phyloP scores from a whole-genome alignment of 2,888 invertebrate species.

The Urechis unicinctus region DNA sequence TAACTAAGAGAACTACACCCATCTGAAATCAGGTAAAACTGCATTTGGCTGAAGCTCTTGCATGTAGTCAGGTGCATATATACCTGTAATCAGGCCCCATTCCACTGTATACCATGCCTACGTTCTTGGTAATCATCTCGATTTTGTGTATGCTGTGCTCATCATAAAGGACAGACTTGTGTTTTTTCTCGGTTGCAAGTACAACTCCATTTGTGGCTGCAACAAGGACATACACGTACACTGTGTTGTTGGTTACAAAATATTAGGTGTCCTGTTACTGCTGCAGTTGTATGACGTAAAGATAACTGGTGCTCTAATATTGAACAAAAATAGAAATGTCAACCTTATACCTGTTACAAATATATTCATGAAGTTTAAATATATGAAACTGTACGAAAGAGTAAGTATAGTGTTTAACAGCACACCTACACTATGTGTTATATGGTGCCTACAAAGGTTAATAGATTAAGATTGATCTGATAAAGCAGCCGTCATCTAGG shows the following conservation, averaged over 20 bases:
- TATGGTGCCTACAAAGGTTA: no score
- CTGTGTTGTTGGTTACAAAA: background rate
- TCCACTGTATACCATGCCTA: slow-evolving; percentile 95
- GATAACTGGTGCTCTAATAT: no score
- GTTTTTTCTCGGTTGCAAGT: slow-evolving; percentile 96
- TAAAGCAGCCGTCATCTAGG: no score
- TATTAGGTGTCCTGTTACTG: background rate
- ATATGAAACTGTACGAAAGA: no score
- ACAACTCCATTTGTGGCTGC: slow-evolving; percentile 95
- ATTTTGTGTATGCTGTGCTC: slow-evolving; percentile 95
- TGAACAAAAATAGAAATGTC: background rate
- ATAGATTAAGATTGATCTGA: no score
- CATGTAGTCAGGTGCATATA: background rate
- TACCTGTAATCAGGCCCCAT: slow-evolving; percentile 58
- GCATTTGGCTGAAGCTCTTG: no score
- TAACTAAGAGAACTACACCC: no score
- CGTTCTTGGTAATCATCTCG: slow-evolving; percentile 88
- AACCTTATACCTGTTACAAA: background rate
- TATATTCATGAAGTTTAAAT: no score
- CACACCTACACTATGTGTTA: no score
- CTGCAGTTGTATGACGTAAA: background rate
- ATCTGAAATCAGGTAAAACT: no score
- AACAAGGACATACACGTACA: slow-evolving; percentile 13
- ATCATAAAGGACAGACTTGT: slow-evolving; percentile 92
- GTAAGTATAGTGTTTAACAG: no score